Conservation (phyloP, 1,140 invertebrate genomes). For the Paraescarpia echinospica region DNA sequence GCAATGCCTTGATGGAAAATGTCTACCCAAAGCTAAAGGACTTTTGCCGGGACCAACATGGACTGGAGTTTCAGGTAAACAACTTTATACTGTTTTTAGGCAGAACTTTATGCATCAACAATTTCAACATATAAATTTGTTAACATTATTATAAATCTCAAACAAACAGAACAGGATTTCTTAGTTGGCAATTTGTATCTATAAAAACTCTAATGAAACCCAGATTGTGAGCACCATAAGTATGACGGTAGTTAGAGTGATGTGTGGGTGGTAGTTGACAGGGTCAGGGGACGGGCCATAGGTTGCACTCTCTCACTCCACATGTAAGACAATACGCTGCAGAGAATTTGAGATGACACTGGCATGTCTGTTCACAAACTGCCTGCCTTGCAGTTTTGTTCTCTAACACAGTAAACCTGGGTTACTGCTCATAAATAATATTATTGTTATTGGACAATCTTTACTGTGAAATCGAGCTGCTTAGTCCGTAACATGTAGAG, state of each 20-base stretch:
- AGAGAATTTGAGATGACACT: background rate
- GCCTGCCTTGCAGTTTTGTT: background rate
- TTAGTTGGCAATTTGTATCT: background rate
- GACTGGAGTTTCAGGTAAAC: slow-evolving; percentile 93
- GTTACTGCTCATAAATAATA: background rate
- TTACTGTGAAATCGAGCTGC: background rate
- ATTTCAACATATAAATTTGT: background rate
- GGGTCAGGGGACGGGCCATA: background rate
- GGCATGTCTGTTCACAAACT: background rate
- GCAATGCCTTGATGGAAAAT: slow-evolving; percentile 97
- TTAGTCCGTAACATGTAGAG: background rate
- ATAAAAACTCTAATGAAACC: background rate
- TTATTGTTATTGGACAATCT: background rate
- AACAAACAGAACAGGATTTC: too few relatives aligned
- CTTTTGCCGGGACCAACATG: slow-evolving; percentile 94
- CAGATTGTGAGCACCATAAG: background rate
- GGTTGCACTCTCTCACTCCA: background rate
- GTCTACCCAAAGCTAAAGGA: slow-evolving; percentile 97
- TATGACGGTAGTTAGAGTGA: background rate
- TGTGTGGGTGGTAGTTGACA: too few relatives aligned
- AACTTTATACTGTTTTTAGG: too few relatives aligned
- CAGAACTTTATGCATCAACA: background rate
- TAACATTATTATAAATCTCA: too few relatives aligned
- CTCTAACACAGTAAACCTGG: background rate
- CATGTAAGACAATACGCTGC: background rate